A percentile compares a stretch with the other conserved stretches of the same genome.
Evolutionary conservation across 2,888 invertebrate species (phyloP).

Genomic region (Piscicola geometra): DNA sequence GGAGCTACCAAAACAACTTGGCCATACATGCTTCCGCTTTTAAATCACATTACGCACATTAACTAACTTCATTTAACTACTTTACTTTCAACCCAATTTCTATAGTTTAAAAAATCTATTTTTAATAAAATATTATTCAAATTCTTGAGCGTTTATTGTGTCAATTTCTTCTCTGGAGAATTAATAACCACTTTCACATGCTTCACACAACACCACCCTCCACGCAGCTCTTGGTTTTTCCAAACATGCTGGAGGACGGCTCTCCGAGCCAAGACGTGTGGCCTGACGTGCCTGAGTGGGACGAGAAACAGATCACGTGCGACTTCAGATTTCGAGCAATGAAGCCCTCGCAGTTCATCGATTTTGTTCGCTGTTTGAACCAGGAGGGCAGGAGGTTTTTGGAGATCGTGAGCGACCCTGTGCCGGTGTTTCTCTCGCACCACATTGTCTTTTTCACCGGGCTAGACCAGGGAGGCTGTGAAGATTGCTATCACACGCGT

Average conservation of each 20-base stretch:
- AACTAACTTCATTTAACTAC: no score
- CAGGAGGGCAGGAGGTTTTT: conserved; percentile 41
- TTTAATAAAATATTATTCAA: no score
- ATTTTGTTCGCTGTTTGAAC: conserved; percentile 42
- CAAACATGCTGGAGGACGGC: conserved; percentile 44
- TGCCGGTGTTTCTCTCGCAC: conserved; percentile 45
- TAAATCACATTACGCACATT: no score
- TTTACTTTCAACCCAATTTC: no score
- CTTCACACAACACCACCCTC: no score
- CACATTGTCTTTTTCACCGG: conserved; percentile 45
- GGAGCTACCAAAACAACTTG: no score
- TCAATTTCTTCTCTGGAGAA: no score
- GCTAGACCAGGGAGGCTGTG: conserved; percentile 45
- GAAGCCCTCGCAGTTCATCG: conserved; percentile 44
- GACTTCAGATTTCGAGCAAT: conserved; percentile 42
- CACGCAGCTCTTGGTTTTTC: conserved; percentile 42
- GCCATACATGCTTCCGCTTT: no score
- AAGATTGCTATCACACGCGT: conserved; percentile 43
- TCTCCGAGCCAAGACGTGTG: conserved; percentile 44
- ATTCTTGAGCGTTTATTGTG: no score
- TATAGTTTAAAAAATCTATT: no score
- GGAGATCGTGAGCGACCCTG: conserved; percentile 44
- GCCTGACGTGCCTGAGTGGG: conserved; percentile 46
- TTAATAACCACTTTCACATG: no score
- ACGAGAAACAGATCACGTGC: conserved; percentile 46